These are phyloP conservation scores for Nothobranchius kuhntae DNA, from an alignment of 2,113 vertebrate genomes.

Conservation along the genomic window DNA sequence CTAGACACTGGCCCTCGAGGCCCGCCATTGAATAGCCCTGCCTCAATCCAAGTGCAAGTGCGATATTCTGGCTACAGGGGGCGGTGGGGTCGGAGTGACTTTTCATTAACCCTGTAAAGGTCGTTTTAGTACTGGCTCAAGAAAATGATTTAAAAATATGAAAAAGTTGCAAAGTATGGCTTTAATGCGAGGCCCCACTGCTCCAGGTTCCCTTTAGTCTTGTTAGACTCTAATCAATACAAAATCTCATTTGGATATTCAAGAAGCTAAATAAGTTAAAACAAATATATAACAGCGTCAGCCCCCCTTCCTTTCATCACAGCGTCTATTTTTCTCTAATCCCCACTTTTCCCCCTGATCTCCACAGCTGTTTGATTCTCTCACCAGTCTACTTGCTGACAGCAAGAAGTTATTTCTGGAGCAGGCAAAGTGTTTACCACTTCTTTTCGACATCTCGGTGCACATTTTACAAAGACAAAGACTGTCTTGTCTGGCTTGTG, in stretches of 20 bases:
- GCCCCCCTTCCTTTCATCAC: slow-evolving; percentile 36
- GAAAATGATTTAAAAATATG: too few species aligned
- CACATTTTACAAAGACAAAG: slow-evolving; percentile 35
- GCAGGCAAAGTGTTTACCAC: slow-evolving; percentile 10
- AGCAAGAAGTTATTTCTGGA: slow-evolving; percentile 26
- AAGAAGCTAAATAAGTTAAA: slow-evolving; percentile 48
- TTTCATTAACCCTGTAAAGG: too few species aligned
- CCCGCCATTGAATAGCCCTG: too few species aligned
- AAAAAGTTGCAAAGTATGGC: too few species aligned
- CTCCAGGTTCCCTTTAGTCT: slow-evolving; percentile 46
- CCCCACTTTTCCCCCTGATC: slow-evolving; percentile 19
- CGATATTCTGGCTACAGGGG: too few species aligned
- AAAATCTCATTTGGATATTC: slow-evolving; percentile 46
- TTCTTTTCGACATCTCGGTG: slow-evolving; percentile 39
- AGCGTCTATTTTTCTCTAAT: slow-evolving; percentile 43
- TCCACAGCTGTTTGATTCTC: slow-evolving; percentile 32
- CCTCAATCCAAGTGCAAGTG: too few species aligned
- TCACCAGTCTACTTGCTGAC: slow-evolving; percentile 35
- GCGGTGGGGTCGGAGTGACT: too few species aligned
- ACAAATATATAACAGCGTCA: slow-evolving; percentile 6
- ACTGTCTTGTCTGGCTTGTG: slow-evolving; percentile 13
- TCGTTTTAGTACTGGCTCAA: too few species aligned
- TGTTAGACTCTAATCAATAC: slow-evolving; percentile 56
- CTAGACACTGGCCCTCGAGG: too few species aligned
- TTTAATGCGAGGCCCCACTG: slow-evolving; percentile 15